A percentile compares a stretch with the other conserved stretches of the same genome.
phyloP scores from a whole-genome alignment of 92 coral and sea anemone genomes.

The Porites divaricata region DNA sequence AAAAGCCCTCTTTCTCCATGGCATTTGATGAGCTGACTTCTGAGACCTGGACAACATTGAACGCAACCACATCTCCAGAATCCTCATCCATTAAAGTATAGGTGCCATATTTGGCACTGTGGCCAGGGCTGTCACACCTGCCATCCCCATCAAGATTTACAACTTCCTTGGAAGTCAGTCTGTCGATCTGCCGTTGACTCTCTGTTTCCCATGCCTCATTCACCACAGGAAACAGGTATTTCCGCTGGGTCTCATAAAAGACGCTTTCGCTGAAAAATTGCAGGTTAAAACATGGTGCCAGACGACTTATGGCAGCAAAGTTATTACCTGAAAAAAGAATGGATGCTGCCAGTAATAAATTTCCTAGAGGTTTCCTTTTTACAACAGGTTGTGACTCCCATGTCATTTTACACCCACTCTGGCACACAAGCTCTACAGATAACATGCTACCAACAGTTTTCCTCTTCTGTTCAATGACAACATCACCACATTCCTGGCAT shows the following conservation, averaged over 20 bases:
- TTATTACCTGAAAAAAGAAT: constrained; percentile 62
- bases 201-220: constrained; percentile 41
- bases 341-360: constrained; percentile 58
- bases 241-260: constrained; percentile 42
- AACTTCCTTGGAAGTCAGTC: background rate
- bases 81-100: constrained; percentile 49
- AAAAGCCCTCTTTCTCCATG: constrained; percentile 44
- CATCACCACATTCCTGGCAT: constrained; percentile 42
- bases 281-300: constrained; percentile 47
- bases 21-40: constrained; percentile 54
- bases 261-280: constrained; percentile 46
- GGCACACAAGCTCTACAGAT: constrained; percentile 31
- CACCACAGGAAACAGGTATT: constrained; percentile 51
- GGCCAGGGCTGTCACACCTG: constrained; percentile 43
- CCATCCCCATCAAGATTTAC: constrained; percentile 45
- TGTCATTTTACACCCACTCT: constrained; percentile 25
- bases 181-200: background rate
- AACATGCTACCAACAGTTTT: constrained; percentile 56
- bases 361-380: constrained; percentile 48
- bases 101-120: constrained; percentile 52
- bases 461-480: constrained; percentile 20
- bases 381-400: constrained; percentile 67
- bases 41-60: constrained; percentile 30
- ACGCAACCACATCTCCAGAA: constrained; percentile 30
- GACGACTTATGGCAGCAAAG: constrained; percentile 37